Evolutionary conservation across 1,140 invertebrate species (phyloP).

Genomic region (Ceratina australensis): DNA sequence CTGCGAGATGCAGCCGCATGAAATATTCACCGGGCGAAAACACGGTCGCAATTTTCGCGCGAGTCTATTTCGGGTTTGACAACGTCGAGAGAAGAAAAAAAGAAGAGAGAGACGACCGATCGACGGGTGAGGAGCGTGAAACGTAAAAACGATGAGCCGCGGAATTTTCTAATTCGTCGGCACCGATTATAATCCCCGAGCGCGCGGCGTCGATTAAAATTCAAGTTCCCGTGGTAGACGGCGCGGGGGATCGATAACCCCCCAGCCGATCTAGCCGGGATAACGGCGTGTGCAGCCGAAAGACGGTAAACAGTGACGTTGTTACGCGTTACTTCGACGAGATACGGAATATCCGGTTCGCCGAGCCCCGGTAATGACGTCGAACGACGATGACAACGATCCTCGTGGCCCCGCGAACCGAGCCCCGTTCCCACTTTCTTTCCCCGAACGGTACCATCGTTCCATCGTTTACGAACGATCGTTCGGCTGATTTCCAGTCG

Average conservation of each 20-base stretch:
- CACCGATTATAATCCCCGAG: neutral
- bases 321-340: conserved; percentile 51
- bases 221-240: conserved; percentile 29
- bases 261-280: conserved; percentile 31
- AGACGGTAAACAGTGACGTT: conserved; percentile 54
- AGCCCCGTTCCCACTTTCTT: neutral
- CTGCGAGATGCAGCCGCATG: conserved; percentile 20
- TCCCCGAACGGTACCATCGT: neutral
- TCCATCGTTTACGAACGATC: neutral
- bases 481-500: conserved; percentile 28
- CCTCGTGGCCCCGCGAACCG: conserved; percentile 1
- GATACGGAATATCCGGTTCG: conserved; percentile 55
- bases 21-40: conserved; percentile 19
- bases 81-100: neutral
- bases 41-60: conserved; percentile 5
- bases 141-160: too few species aligned
- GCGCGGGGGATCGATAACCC: conserved; percentile 36
- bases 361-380: conserved; percentile 54
- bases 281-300: conserved; percentile 43
- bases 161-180: conserved; percentile 3
- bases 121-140: neutral
- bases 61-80: conserved; percentile 3
- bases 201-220: conserved; percentile 39
- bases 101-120: neutral
- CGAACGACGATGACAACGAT: conserved; percentile 44